Evolutionary conservation across 1,140 invertebrate genomes (phyloP), one percentile per base, ranked within the genome.

Genomic region (Cotesia vestalis): DNA sequence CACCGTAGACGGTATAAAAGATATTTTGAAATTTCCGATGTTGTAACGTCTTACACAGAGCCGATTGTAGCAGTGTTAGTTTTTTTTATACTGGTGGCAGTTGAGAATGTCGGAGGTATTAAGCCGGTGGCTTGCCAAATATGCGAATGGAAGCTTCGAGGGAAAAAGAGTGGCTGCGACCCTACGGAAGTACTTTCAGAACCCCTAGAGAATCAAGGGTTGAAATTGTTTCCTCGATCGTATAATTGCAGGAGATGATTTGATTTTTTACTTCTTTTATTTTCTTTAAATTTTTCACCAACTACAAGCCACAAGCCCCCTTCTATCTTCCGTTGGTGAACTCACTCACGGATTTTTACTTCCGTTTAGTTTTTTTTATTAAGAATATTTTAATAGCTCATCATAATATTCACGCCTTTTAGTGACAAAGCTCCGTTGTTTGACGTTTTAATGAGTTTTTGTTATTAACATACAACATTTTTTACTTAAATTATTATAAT

Each of bases 211-310:
- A 38, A 20, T 35, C 53, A 69, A 63, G 72, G 72, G 60, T 66
- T 69, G 67, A 64, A 68, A 74, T 74, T 74, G 68, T 74, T 74
- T 74, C 62, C 61, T 70, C 61, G 20, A 70, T 69, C 51, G 60
- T 69, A 68, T 74, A 74, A 74, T 66, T 69, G 61, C 38, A 53
- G 40, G 40, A 60, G 62, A 72, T 72, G 71, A 72, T 66, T 69
- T 46, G 69, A 60, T 72, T 66, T 52, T 55, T 62, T 27, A 27
- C 27, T 27, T 27, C 27, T 27, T 27, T 27, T 27, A 27, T 27
- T 51, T 52, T 61, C 12, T 20, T 40, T 60, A 46, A 8, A 46
- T 46, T 46, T 46, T 46, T 46, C 5, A 46, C 40, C 27, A 27
- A 27, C 27, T 27, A 27, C 27, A 27, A 27, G 27, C 11, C 40